A percentile compares a stretch with the other conserved stretches of the same genome.
These are phyloP conservation scores for Pycnomerus fuliginosus DNA, from an alignment of 2,888 invertebrate species.

Conservation along the genomic window DNA sequence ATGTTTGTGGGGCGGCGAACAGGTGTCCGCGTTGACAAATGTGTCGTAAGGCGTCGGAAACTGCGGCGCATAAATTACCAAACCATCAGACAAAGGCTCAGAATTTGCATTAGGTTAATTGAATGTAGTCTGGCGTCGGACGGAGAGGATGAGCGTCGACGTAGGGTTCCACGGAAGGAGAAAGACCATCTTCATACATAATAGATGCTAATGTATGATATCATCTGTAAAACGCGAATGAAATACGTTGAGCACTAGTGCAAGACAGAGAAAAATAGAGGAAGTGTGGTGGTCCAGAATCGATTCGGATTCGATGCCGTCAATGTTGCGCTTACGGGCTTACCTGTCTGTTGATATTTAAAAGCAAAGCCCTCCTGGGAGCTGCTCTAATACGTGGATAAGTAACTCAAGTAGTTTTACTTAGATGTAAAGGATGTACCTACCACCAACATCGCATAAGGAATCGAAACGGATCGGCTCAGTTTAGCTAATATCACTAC, in stretches of 20 bases:
- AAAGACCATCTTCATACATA: slow-evolving; percentile 4
- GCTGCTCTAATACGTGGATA: slow-evolving; percentile 1
- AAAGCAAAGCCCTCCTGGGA: not conserved
- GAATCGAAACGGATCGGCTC: no score
- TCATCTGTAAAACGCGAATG: slow-evolving; percentile 10
- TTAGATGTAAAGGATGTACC: no score
- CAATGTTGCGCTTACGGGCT: slow-evolving; percentile 3
- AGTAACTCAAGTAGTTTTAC: slow-evolving; percentile 3
- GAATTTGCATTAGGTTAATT: slow-evolving; percentile 33
- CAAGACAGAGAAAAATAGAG: slow-evolving; percentile 7
- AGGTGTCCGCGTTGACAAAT: slow-evolving; percentile 27
- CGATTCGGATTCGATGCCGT: no score
- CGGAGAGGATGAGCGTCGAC: slow-evolving; percentile 4
- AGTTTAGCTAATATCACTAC: no score
- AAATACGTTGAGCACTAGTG: slow-evolving; percentile 15
- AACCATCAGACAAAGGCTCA: slow-evolving; percentile 26
- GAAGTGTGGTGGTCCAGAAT: slow-evolving; percentile 8
- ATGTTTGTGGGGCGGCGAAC: slow-evolving; percentile 20
- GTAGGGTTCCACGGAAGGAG: slow-evolving; percentile 1
- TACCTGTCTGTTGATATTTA: slow-evolving; percentile 6
- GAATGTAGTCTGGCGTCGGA: slow-evolving; percentile 25
- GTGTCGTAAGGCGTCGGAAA: slow-evolving; percentile 24
- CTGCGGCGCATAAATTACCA: slow-evolving; percentile 25
- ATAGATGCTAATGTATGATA: slow-evolving; percentile 15
- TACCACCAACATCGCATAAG: no score